A percentile compares a stretch with the other conserved stretches of the same genome.
phyloP scores from a whole-genome alignment of 2,113 vertebrate species.

The Geococcyx californianus region DNA sequence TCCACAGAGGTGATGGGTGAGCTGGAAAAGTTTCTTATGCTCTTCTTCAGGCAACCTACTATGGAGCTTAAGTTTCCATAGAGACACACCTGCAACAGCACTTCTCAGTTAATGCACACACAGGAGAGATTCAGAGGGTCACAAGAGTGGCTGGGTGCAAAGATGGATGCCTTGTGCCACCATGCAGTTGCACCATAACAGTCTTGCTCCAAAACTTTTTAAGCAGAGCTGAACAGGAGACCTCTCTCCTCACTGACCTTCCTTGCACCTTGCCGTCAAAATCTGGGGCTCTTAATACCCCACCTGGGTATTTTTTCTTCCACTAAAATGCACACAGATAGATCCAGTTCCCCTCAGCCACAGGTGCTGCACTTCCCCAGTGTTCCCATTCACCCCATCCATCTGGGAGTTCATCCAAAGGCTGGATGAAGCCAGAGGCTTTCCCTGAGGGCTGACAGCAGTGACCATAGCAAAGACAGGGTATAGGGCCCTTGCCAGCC shows the following conservation, averaged over 20 bases:
- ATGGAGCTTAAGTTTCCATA: background rate
- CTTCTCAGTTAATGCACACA: background rate
- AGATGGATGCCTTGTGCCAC: background rate
- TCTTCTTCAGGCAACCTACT: background rate
- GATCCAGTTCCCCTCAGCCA: background rate
- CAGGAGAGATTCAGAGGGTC: background rate
- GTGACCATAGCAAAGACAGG: rapidly evolving
- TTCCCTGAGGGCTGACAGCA: background rate
- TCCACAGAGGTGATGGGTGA: background rate
- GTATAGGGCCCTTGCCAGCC: background rate
- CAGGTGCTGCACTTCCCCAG: background rate
- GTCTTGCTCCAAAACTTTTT: background rate
- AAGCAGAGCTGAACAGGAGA: background rate
- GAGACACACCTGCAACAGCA: background rate
- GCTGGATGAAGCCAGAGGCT: background rate
- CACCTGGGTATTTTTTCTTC: background rate
- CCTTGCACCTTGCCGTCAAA: background rate
- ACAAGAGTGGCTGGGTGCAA: background rate
- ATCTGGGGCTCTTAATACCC: rapidly evolving
- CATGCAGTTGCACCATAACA: background rate
- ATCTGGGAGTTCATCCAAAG: background rate
- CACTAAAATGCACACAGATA: rapidly evolving
- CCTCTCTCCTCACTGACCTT: background rate
- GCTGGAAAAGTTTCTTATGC: background rate
- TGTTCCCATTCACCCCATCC: background rate